Conservation (phyloP, 1,140 invertebrate genomes). For the Metaphire vulgaris region DNA sequence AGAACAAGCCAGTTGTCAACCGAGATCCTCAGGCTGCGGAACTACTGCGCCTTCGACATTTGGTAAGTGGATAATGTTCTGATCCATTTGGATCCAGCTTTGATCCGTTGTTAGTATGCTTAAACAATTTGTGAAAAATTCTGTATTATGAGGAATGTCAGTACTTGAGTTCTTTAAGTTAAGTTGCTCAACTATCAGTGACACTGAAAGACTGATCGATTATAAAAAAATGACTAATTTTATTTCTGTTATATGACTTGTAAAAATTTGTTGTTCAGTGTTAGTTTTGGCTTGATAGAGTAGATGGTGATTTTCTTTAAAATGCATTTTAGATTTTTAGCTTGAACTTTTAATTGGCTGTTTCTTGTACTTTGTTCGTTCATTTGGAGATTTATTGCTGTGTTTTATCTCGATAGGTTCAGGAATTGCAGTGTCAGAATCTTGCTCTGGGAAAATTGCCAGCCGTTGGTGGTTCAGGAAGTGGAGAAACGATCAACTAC, state of each 20-base stretch:
- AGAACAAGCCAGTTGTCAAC: slow-evolving; percentile 87
- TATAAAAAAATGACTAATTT: too few relatives aligned
- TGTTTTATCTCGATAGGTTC: slow-evolving; percentile 36
- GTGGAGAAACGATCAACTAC: background rate
- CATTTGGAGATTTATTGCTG: too few relatives aligned
- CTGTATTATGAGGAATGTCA: background rate
- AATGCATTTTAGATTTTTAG: slow-evolving; percentile 1
- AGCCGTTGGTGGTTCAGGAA: slow-evolving; percentile 57
- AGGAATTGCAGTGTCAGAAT: slow-evolving; percentile 43
- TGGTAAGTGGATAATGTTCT: slow-evolving; percentile 43
- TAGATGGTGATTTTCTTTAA: background rate
- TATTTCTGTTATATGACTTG: too few relatives aligned
- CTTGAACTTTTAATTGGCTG: background rate
- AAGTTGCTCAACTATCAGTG: too few relatives aligned
- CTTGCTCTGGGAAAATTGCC: slow-evolving; percentile 47
- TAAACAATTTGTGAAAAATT: background rate
- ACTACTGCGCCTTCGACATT: slow-evolving; percentile 44
- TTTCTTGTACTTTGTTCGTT: too few relatives aligned
- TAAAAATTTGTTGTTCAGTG: too few relatives aligned
- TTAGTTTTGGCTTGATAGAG: too few relatives aligned
- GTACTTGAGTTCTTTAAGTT: too few relatives aligned
- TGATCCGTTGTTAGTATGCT: too few relatives aligned
- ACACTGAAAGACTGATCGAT: too few relatives aligned
- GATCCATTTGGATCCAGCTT: too few relatives aligned
- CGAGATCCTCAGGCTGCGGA: slow-evolving; percentile 65